Evolutionary conservation across 2,888 invertebrate species (phyloP).

Genomic region (Drosophila mettleri): DNA sequence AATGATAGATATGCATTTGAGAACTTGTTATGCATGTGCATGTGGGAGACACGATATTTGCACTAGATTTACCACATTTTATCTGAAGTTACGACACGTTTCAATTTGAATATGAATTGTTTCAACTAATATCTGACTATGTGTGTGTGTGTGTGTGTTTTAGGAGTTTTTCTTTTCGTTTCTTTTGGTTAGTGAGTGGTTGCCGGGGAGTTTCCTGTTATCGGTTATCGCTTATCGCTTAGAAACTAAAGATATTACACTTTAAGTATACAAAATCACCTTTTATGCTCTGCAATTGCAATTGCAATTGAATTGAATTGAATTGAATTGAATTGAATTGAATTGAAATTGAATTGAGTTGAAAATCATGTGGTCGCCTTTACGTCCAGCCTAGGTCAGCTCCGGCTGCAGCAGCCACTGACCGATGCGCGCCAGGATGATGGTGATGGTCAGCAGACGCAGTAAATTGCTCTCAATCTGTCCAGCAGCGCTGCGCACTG

Average conservation of each 20-base stretch:
- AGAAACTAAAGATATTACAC: constrained; percentile 75
- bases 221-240: constrained; percentile 46
- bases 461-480: constrained; percentile 63
- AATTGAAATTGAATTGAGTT: background rate
- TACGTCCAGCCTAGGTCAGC: constrained; percentile 59
- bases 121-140: constrained; percentile 10
- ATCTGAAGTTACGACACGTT: constrained; percentile 24
- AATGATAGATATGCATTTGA: constrained; percentile 40
- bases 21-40: constrained; percentile 23
- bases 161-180: background rate
- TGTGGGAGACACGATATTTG: constrained; percentile 44
- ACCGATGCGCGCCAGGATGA: constrained; percentile 72
- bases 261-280: constrained; percentile 78
- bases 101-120: constrained; percentile 16
- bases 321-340: constrained; percentile 71
- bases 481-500: constrained; percentile 76
- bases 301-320: constrained; percentile 79
- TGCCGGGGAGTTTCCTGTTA: constrained; percentile 27
- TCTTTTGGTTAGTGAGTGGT: constrained; percentile 6
- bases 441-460: constrained; percentile 69
- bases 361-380: constrained; percentile 49
- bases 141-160: constrained; percentile 14
- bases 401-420: constrained; percentile 75
- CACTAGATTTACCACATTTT: constrained; percentile 61
- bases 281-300: constrained; percentile 78